Base-by-base conservation (phyloP, 2,113 vertebrate genomes). In the Gnathonemus longibarbis region DNA sequence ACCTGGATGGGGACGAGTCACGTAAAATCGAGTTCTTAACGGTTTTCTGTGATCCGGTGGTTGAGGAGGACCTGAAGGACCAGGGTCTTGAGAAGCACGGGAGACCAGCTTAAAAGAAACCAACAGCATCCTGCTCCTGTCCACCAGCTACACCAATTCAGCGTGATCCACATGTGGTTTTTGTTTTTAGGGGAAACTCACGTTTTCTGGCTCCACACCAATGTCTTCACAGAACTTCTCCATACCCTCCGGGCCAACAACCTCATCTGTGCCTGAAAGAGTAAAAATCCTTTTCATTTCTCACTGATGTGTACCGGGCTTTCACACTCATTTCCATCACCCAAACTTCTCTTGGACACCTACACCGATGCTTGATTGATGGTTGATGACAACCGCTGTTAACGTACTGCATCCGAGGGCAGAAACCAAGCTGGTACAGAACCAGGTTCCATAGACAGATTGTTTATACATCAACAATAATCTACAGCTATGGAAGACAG, bases 171-270 rank as follows among this genome's bases (percentile, higher is more conserved):
- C 21, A 10, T 21, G 31, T 7, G n/a, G 19, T 83, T 42, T 21
- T 83, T 21, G 7, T 84, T 21, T 10, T 48, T 46, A 48, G 45
- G 19, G 8, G 46, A 35, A 93, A 95, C 98, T 95, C 94, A 99
- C 98, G 94, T 99, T 99, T 96, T 99, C 98, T 91, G 98, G 98
- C 94, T 99, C 97, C 90, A 99, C 98, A 2, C 97, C 97, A 4
- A 99, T 98, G 93, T 99, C 98, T 95, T 99, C 97, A 95, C 98
- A 99, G 95, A 99, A 99, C 92, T 97, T 98, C 95, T 98, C 98
- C 98, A 99, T 99, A 94, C 97, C 97, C 94, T 99, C 98, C 0
- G 98, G 98, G 49, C 98, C 98, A 58, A 99, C 96, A 93, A 98
- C 95, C 93, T 98, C 97, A 96, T 98, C 97, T 0, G 97, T 94